Conservation (phyloP, 2,113 vertebrate species). For the Cacatua alba region DNA sequence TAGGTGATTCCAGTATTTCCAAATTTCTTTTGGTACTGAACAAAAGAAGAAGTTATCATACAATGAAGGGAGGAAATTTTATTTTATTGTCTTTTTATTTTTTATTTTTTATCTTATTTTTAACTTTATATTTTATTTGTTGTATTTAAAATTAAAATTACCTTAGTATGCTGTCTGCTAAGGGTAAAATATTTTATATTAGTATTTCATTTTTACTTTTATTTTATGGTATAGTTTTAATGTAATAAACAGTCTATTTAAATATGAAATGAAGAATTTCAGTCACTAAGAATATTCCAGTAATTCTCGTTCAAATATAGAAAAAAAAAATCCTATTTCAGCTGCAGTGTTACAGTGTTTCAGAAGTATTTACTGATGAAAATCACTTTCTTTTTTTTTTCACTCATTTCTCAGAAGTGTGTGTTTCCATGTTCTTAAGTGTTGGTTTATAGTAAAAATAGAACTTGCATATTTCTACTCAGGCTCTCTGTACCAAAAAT, state of each 20-base stretch:
- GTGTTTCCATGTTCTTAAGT: background rate
- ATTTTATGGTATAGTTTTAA: background rate
- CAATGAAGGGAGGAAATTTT: background rate
- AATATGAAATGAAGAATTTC: background rate
- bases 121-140: background rate
- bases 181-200: too few relatives aligned
- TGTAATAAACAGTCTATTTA: background rate
- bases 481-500: background rate
- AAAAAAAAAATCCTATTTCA: background rate
- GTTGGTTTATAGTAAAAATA: background rate
- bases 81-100: background rate
- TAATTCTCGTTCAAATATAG: background rate
- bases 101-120: background rate
- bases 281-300: background rate
- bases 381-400: background rate
- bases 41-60: background rate
- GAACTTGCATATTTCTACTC: background rate
- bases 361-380: background rate
- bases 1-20: background rate
- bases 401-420: background rate
- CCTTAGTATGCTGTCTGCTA: background rate
- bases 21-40: background rate
- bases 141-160: background rate
- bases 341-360: background rate
- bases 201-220: too few relatives aligned